Conservation (phyloP, 2,797 vertebrate species). For the Phalloptychus januarius region DNA sequence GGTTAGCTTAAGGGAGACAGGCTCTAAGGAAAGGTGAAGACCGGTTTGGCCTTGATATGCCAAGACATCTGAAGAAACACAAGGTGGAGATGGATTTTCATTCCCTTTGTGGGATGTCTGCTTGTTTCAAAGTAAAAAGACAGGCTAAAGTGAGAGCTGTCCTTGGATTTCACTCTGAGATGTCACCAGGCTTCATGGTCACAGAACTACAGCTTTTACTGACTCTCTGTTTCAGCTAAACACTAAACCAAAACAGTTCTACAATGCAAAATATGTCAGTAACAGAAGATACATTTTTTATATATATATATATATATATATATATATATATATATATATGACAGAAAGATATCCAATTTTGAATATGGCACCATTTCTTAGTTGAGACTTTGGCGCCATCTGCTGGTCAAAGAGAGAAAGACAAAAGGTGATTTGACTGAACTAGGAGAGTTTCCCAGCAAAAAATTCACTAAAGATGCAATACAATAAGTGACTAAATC, state of each 20-base stretch:
- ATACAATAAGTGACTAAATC: neutral
- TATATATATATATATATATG: neutral
- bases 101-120: slow-evolving; percentile 8
- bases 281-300: neutral
- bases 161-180: slow-evolving; percentile 29
- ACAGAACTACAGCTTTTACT: neutral
- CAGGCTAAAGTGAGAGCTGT: slow-evolving; percentile 20
- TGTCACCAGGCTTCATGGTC: neutral
- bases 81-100: slow-evolving; percentile 5
- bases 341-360: neutral
- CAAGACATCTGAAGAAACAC: slow-evolving; percentile 48
- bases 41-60: slow-evolving; percentile 29
- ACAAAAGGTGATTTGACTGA: neutral
- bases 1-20: neutral
- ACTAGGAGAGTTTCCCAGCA: neutral
- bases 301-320: neutral
- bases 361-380: neutral
- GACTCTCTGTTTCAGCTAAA: neutral
- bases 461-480: neutral
- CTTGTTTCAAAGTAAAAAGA: slow-evolving; percentile 9
- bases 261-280: neutral
- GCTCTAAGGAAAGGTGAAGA: slow-evolving; percentile 1
- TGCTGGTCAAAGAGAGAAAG: slow-evolving; percentile 15
- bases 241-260: neutral
- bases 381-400: slow-evolving; percentile 10